Evolutionary conservation across 2,888 invertebrate genomes (phyloP), one percentile per base, ranked within the genome.

Genomic region (Bhutanitis thaidina): DNA sequence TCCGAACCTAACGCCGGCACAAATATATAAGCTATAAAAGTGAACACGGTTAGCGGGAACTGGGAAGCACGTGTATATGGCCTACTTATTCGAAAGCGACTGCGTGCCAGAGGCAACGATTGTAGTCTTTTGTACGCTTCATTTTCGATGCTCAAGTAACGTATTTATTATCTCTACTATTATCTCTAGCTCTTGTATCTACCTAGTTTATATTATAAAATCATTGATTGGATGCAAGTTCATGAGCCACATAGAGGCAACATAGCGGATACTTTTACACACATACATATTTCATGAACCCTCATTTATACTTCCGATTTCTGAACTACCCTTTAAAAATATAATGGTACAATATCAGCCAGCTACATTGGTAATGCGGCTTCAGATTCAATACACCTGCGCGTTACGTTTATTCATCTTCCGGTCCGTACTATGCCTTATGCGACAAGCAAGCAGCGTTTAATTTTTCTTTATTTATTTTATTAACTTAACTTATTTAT

Each of bases 371-470:
- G 60, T 68, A 69, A 67, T 70, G 61, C 67, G 56, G 54, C 49
- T 60, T 59, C 60, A 61, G 69, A 68, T 73, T 66, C 70, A 67
- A 71, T 78, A 71, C 78, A 78, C 80, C 76, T 78, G 80, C 75
- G 73, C 73, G 71, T 74, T 72, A 70, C 70, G 68, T 72, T 79
- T 80, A 76, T 77, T 77, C 76, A 79, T 9, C 29, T 12, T 67
- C 67, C 68, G 68, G 64, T 64, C 64, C 65, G 60, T 65, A n/a
- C 7, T 58, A 44, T 44, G 36, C 34, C 10, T 38, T 32, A 34
- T 55, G 55, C 60, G 20, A 3, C 15, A 56, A 63, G 53, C 35
- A 14, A 50, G 3, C 14, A 52, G 63, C 49, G 58, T 29, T 12
- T 2, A 20, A 20, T 7, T 36, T 39, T 5, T 12, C 12, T n/a